phyloP scores from a whole-genome alignment of 2,888 invertebrate species.

The Lamproptera curius region DNA sequence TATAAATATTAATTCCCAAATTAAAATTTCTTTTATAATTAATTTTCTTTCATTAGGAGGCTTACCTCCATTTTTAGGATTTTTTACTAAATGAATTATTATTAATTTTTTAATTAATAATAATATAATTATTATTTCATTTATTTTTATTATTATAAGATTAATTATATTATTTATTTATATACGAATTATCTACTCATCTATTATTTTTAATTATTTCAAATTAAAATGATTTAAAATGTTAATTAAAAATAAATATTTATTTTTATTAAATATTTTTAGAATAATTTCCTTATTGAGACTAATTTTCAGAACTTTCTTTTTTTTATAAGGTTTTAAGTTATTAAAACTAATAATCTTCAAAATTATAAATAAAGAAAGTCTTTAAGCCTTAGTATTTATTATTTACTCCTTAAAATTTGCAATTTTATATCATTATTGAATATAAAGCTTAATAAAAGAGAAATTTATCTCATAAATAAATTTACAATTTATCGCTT shows the following conservation, averaged over 20 bases:
- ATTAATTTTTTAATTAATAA: constrained; percentile 71
- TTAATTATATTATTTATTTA: constrained; percentile 78
- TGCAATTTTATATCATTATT: constrained; percentile 80
- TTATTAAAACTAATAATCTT: constrained; percentile 81
- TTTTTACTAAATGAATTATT: constrained; percentile 79
- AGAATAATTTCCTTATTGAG: no score
- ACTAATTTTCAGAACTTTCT: constrained; percentile 51
- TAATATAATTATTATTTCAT: constrained; percentile 55
- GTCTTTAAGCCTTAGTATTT: constrained; percentile 77
- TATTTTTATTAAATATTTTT: no score
- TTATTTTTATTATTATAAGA: constrained; percentile 70
- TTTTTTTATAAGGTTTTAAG: no score
- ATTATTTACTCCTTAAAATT: constrained; percentile 73
- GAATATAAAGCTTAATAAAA: constrained; percentile 55
- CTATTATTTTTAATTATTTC: constrained; percentile 49
- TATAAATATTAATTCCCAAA: constrained; percentile 49
- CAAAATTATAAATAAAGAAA: constrained; percentile 79
- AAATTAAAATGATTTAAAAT: constrained; percentile 70
- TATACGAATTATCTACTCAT: constrained; percentile 58
- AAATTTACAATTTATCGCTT: constrained; percentile 83
- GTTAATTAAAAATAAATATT: no score
- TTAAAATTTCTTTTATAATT: constrained; percentile 72
- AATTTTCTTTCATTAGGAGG: constrained; percentile 78
- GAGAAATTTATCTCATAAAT: constrained; percentile 64
- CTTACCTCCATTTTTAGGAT: constrained; percentile 79